phyloP scores from a whole-genome alignment of 2,888 invertebrate genomes.

The Eupithecia subfuscata region DNA sequence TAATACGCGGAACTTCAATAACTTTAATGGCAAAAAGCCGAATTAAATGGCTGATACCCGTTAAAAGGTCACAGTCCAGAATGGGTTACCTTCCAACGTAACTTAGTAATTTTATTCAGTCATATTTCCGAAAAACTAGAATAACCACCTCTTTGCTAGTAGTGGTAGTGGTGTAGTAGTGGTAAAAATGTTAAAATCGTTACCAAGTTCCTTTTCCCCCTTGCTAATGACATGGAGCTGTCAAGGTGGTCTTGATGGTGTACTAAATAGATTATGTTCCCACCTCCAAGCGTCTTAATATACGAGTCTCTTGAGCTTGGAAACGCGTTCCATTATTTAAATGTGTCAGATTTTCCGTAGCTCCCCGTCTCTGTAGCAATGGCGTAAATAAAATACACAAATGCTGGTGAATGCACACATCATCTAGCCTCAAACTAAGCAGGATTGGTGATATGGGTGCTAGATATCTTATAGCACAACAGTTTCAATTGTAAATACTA shows the following conservation, averaged over 20 bases:
- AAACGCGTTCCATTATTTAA: constrained; percentile 1
- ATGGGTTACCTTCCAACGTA: background rate
- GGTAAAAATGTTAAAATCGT: background rate
- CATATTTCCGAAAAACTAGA: background rate
- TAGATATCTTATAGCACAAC: too few relatives aligned
- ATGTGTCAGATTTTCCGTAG: constrained; percentile 8
- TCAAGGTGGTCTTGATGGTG: constrained; percentile 26
- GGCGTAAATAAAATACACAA: background rate
- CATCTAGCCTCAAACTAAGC: too few relatives aligned
- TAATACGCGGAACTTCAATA: too few relatives aligned
- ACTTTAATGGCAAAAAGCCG: too few relatives aligned
- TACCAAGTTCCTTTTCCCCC: constrained; percentile 3
- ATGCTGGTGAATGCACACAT: too few relatives aligned
- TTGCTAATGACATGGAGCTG: constrained; percentile 26
- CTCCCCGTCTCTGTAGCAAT: background rate
- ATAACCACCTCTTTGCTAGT: background rate
- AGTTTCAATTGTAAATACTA: too few relatives aligned
- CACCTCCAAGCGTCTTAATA: constrained; percentile 12
- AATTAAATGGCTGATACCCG: too few relatives aligned
- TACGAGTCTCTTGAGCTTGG: constrained; percentile 6
- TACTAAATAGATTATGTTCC: constrained; percentile 14
- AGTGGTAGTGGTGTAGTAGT: too few relatives aligned
- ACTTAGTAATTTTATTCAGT: background rate
- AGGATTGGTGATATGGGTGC: too few relatives aligned
- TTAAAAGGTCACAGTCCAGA: background rate